Evolutionary conservation across 2,113 vertebrate species (phyloP).

Genomic region (Pomatorhinus ruficollis): DNA sequence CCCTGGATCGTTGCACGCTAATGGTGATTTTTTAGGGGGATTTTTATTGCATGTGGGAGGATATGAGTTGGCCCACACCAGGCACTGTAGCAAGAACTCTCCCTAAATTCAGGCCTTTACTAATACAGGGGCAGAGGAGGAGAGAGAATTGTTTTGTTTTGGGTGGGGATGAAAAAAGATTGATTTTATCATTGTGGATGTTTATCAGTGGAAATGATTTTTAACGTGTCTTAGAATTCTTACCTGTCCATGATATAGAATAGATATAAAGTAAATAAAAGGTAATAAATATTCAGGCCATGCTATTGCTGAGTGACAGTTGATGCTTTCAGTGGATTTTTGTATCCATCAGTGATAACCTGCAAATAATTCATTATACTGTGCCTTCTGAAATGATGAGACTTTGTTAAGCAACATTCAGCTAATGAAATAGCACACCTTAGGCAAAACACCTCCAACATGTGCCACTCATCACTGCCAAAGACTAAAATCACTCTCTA

Average conservation of each 20-base stretch:
- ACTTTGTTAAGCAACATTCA: slow-evolving; percentile 18
- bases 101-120: background rate
- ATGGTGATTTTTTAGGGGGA: background rate
- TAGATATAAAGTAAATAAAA: background rate
- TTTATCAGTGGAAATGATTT: background rate
- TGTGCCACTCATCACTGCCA: background rate
- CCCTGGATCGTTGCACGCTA: background rate
- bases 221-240: background rate
- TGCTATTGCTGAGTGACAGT: background rate
- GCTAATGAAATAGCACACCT: slow-evolving; percentile 19
- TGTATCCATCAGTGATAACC: background rate
- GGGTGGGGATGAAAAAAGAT: background rate
- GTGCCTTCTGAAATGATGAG: background rate
- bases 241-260: background rate
- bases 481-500: background rate
- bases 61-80: background rate
- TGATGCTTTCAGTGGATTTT: slow-evolving; percentile 20
- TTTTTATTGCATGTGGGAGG: background rate
- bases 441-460: slow-evolving; percentile 10
- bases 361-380: background rate
- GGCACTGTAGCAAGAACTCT: background rate
- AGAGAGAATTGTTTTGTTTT: background rate
- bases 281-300: slow-evolving; percentile 26
- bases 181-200: background rate
- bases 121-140: background rate